phyloP scores from a whole-genome alignment of 1,140 invertebrate species.

The Stegodyphus mimosarum region DNA sequence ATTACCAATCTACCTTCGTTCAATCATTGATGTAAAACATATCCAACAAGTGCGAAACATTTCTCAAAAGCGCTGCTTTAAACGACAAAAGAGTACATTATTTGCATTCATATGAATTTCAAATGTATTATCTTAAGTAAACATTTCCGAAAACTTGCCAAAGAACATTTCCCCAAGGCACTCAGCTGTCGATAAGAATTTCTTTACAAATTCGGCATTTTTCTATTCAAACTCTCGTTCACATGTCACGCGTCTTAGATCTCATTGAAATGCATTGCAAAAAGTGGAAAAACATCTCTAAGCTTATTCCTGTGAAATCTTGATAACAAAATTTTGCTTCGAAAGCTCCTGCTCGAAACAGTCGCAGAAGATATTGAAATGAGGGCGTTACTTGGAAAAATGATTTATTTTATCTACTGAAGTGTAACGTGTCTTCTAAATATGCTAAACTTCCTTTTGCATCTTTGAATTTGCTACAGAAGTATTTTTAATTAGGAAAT shows the following conservation, averaged over 20 bases:
- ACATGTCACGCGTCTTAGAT: background rate
- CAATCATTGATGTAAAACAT: background rate
- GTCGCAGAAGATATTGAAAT: slow-evolving; percentile 23
- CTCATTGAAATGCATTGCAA: slow-evolving; percentile 51
- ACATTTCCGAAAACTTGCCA: background rate
- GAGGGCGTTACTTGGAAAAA: slow-evolving; percentile 21
- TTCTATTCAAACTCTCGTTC: background rate
- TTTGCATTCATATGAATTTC: slow-evolving; percentile 43
- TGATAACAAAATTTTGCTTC: slow-evolving; percentile 22
- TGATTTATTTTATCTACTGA: slow-evolving; percentile 10
- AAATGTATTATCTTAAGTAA: slow-evolving; percentile 36
- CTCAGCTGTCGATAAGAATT: slow-evolving; percentile 34
- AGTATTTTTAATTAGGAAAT: too few species aligned
- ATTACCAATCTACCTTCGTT: background rate
- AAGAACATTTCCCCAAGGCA: slow-evolving; percentile 39
- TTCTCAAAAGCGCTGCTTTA: background rate
- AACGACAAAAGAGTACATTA: slow-evolving; percentile 9
- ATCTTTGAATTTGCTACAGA: background rate
- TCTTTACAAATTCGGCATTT: slow-evolving; percentile 19
- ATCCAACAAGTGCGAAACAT: background rate
- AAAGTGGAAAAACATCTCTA: slow-evolving; percentile 6
- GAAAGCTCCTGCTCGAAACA: background rate
- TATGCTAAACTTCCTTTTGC: background rate
- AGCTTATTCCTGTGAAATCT: slow-evolving; percentile 33
- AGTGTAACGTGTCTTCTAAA: background rate